Evolutionary conservation across 2,797 vertebrate species (phyloP), one percentile per base, ranked within the genome.

Genomic region (Ibycter americanus): DNA sequence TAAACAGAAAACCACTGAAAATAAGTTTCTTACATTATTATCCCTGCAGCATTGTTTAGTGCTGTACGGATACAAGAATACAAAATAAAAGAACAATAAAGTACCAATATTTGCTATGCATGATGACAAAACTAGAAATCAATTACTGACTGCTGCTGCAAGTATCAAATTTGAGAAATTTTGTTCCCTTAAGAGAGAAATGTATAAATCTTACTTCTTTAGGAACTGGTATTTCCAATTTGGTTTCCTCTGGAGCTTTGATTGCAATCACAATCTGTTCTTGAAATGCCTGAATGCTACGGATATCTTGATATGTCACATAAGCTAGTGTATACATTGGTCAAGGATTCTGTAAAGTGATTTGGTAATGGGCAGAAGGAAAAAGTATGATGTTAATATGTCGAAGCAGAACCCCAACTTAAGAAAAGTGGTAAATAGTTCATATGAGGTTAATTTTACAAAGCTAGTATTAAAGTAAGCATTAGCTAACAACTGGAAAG

Each of bases 171-270:
- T 38, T 52, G 40, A 52, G 42, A 78, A 52, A 29, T 55, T 83
- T 9, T 17, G 13, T 56, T 89, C 38, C 65, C 32, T 72, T 66
- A 32, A 32, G n/a, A 91, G 22, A 77, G 21, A n/a, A 91, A 81
- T 12, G 6, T 38, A 3, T 46, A 73, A n/a, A 68, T 92, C 92
- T 78, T 96, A 99, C 99, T 76, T 99, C 98, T 93, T 97, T 99
- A 42, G 99, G 99, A 13, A 98, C 87, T 9, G 99, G 99, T 22
- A 99, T 98, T 95, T 99, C 99, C 97, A 99, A 86, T 47, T 98
- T 99, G 67, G 99, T 99, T 96, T 99, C 99, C 86, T 99, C 99
- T 1, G 99, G 99, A 55, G 99, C 99, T 96, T 98, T 99, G 87
- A 99, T 98, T 3, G 98, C 98, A 6, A 99, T 98, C 73, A 99